Percentiles rank a stretch among this genome's conserved stretches.
Conservation (phyloP, 2,797 vertebrate species). For the Nyctalus aviator region DNA sequence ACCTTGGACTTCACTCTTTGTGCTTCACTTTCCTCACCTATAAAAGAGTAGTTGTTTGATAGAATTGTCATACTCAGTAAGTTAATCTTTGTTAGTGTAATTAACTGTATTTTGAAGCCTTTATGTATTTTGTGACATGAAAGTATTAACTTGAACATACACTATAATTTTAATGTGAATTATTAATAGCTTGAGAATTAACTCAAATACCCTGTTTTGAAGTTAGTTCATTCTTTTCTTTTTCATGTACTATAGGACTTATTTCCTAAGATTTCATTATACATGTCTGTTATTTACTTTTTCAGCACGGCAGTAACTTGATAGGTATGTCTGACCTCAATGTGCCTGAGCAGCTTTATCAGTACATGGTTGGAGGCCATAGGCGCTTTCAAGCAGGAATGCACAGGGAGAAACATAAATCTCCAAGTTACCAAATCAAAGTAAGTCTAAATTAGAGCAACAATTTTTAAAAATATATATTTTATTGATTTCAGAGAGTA, state of each 20-base stretch:
- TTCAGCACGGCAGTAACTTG: constrained; percentile 97
- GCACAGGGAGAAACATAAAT: constrained; percentile 97
- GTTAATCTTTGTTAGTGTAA: not conserved
- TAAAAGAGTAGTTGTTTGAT: not conserved
- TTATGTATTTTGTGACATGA: constrained; percentile 42
- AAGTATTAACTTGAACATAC: constrained; percentile 10
- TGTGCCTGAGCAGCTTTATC: constrained; percentile 98
- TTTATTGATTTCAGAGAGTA: too few species aligned
- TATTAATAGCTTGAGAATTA: constrained; percentile 35
- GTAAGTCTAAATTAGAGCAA: constrained; percentile 82
- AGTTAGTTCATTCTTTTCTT: not conserved
- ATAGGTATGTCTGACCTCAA: constrained; percentile 99
- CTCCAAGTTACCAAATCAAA: constrained; percentile 99
- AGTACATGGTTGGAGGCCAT: constrained; percentile 99
- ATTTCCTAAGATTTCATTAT: not conserved
- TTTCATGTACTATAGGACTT: not conserved
- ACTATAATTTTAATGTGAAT: constrained; percentile 50
- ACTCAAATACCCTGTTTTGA: constrained; percentile 14
- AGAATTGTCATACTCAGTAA: constrained; percentile 5
- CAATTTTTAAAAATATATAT: not conserved
- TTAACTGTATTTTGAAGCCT: not conserved
- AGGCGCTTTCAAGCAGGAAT: constrained; percentile 94
- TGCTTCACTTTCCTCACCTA: not conserved
- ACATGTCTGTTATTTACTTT: not conserved
- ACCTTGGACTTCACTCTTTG: not conserved